A percentile compares a stretch with the other conserved stretches of the same genome.
phyloP scores from a whole-genome alignment of 2,888 invertebrate genomes.

The Atethmia centrago region DNA sequence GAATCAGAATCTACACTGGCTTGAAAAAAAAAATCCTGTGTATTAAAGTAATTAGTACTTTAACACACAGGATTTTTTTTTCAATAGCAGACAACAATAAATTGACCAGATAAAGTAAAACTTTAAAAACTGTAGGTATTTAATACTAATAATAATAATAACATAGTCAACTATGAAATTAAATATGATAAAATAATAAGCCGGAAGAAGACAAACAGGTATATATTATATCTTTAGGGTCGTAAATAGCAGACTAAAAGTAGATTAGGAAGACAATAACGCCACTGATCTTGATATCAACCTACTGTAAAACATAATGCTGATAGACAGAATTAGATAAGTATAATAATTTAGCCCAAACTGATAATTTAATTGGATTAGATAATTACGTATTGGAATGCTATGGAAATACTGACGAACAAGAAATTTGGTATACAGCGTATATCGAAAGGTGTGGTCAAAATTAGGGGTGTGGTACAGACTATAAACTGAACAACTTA shows the following conservation, averaged over 20 bases:
- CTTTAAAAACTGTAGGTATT: too few species aligned
- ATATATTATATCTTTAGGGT: conserved; percentile 36
- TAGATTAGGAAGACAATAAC: conserved; percentile 23
- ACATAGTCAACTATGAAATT: conserved; percentile 8
- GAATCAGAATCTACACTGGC: too few species aligned
- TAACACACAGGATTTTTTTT: too few species aligned
- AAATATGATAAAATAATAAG: conserved; percentile 5
- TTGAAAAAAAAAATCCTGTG: too few species aligned
- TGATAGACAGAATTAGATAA: conserved; percentile 14
- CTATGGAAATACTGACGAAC: not conserved
- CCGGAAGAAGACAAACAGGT: conserved; percentile 14
- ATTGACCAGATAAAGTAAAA: too few species aligned
- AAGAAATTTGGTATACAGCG: not conserved
- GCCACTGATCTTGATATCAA: conserved; percentile 28
- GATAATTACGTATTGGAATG: conserved; percentile 21
- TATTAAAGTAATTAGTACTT: too few species aligned
- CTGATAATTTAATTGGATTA: conserved; percentile 29
- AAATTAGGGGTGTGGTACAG: too few species aligned
- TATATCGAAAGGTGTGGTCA: too few species aligned
- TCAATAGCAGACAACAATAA: too few species aligned
- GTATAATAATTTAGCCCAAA: not conserved
- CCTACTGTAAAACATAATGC: not conserved
- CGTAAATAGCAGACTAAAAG: not conserved
- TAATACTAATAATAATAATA: too few species aligned
- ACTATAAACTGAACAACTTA: too few species aligned